Base-by-base conservation (phyloP, 1,140 invertebrate species). In the Magallana gigas region DNA sequence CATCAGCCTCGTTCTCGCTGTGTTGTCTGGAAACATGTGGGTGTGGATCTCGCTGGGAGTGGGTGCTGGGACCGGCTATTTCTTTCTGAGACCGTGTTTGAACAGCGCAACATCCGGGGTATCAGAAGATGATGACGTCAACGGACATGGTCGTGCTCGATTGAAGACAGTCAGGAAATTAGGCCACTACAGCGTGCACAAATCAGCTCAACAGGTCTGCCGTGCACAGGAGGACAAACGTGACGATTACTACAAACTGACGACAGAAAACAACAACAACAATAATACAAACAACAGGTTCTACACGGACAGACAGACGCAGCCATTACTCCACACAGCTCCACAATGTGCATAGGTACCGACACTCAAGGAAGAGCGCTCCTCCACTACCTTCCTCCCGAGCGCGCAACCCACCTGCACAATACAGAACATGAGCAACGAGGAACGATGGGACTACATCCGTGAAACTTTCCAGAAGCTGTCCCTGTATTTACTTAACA, bases 351-450 rank as follows among this genome's bases (percentile, higher is more conserved):
- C 18, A 29, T 29, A 71, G 29, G 36, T 11, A 12, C 36, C 68
- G 36, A 71, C 18, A 2, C 68, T 71, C 18, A 29, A 11, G 23
- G 23, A 18, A 23, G 11, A 71, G 8, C 23, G 16, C 60, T 5
- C 23, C 23, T 71, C 23, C 1, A 71, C 23, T 8, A 71, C 68
- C 18, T 71, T 71, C 23, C 68, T 71, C 23, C 23, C 68, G 7
- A 23, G 23, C 23, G 68, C 23, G 11, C 68, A 71, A 29, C 23
- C 68, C 68, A 29, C 68, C 7, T 36, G 36, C 36, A 36, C 36
- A 36, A 71, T 71, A 71, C 68, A 71, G 68, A 29, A 71, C 23
- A 71, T 71, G 68, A 71, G 68, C 23, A 71, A 71, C 68, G 68
- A 71, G 68, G 68, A 71, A 9, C 68, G 68, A 1, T 71, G 68